Percentiles rank a stretch among this genome's conserved stretches.
Conservation (phyloP, 1,140 invertebrate species). For the Drosophila neocordata region DNA sequence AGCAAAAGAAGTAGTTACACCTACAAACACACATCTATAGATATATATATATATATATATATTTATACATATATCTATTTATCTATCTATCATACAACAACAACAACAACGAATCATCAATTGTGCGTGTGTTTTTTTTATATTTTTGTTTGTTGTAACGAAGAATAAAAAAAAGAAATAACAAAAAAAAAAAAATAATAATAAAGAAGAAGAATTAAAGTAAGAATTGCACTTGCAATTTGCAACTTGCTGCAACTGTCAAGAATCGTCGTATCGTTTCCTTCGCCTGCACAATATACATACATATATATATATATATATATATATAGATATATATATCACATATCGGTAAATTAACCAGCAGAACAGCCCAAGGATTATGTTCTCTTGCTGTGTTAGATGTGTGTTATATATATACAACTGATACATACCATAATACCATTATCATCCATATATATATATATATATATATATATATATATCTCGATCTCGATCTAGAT, state of each 20-base stretch:
- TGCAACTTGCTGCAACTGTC: background rate
- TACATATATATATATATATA: no score
- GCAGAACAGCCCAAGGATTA: conserved; percentile 82
- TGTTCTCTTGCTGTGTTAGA: conserved; percentile 78
- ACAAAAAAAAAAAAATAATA: no score
- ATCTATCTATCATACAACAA: background rate
- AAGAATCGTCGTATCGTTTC: conserved; percentile 27
- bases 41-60: background rate
- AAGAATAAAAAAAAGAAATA: no score
- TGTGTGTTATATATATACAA: conserved; percentile 40
- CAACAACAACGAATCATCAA: conserved; percentile 9
- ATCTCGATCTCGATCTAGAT: no score
- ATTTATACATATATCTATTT: background rate
- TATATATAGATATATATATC: no score
- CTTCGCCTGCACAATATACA: no score
- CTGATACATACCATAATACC: no score
- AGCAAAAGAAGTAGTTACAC: conserved; percentile 25
- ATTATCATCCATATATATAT: conserved; percentile 1
- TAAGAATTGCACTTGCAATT: background rate
- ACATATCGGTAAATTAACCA: conserved; percentile 40
- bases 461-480: conserved; percentile 11
- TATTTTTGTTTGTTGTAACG: conserved; percentile 5
- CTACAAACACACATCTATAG: conserved; percentile 2
- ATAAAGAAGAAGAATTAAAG: background rate
- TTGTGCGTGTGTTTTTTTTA: conserved; percentile 7